phyloP scores from a whole-genome alignment of 2,113 vertebrate species.

The Scytalopus superciliaris region DNA sequence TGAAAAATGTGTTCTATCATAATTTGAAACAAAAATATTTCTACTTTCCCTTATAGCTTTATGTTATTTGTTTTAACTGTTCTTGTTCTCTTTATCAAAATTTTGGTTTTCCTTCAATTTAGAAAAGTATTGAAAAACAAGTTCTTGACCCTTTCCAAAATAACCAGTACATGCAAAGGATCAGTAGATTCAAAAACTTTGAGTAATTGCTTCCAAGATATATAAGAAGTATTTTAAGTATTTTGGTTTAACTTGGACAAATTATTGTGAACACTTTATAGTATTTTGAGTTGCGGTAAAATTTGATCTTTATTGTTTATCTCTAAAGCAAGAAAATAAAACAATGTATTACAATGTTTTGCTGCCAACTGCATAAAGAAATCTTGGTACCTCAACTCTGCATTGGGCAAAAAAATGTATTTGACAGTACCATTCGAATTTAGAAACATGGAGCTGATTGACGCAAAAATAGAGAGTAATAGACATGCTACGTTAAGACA shows the following conservation, averaged over 20 bases:
- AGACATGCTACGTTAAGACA: not conserved
- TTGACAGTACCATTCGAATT: not conserved
- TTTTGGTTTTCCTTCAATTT: not conserved
- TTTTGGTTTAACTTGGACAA: constrained; percentile 9
- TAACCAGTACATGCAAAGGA: not conserved
- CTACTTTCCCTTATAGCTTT: not conserved
- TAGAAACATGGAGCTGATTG: not conserved
- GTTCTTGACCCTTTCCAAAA: not conserved
- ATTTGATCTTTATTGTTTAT: not conserved
- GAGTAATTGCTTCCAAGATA: not conserved
- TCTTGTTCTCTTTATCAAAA: not conserved
- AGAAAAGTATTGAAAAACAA: not conserved
- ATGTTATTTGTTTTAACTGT: not conserved
- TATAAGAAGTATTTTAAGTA: not conserved
- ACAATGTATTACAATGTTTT: not conserved
- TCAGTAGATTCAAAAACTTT: not conserved
- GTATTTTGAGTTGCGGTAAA: not conserved
- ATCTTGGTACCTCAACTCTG: not conserved
- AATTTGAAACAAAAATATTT: not conserved
- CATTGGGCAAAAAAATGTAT: not conserved
- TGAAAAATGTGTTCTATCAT: not conserved
- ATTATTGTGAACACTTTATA: not conserved
- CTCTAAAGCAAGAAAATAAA: not conserved
- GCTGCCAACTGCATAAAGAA: not conserved
- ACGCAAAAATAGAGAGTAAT: not conserved